Percentiles rank a stretch among this genome's conserved stretches.
Evolutionary conservation across 2,888 invertebrate genomes (phyloP).

Genomic region (Steinernema carpocapsae): DNA sequence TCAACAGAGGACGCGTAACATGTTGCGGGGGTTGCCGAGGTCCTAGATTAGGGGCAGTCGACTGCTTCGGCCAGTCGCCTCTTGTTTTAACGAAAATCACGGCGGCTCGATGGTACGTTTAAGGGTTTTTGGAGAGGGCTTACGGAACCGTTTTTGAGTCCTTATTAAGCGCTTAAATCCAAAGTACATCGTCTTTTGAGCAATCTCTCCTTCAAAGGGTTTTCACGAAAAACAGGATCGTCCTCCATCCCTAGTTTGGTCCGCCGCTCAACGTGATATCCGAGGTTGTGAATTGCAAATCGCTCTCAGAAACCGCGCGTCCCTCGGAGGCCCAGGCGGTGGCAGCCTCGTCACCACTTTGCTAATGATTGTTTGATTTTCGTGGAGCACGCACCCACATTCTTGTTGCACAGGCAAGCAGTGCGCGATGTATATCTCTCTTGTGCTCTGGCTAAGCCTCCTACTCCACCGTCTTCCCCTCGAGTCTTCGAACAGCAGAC

Average conservation of each 20-base stretch:
- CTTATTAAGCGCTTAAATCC: too few species aligned
- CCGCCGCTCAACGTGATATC: background rate
- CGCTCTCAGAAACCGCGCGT: background rate
- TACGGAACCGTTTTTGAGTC: too few species aligned
- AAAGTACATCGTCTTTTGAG: too few species aligned
- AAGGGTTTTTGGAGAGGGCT: too few species aligned
- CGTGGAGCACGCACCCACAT: slow-evolving; percentile 32
- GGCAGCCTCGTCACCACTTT: background rate
- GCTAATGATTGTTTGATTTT: slow-evolving; percentile 33
- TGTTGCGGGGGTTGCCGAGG: background rate
- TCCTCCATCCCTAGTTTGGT: background rate
- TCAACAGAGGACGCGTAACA: slow-evolving; percentile 28
- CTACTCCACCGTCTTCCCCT: slow-evolving; percentile 11
- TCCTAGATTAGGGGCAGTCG: background rate
- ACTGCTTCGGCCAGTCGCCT: slow-evolving; percentile 1
- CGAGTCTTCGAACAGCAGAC: background rate
- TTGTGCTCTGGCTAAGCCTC: slow-evolving; percentile 27
- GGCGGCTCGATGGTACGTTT: slow-evolving; percentile 17
- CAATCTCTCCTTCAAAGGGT: too few species aligned
- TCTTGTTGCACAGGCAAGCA: slow-evolving; percentile 29
- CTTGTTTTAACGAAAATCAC: background rate
- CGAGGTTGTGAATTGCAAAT: background rate
- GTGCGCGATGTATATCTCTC: slow-evolving; percentile 23
- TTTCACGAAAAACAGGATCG: too few species aligned
- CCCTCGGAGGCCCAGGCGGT: background rate